Percentiles rank a stretch among this genome's conserved stretches.
Evolutionary conservation across 1,140 invertebrate genomes (phyloP).

Genomic region (Zaprionus camerounensis): DNA sequence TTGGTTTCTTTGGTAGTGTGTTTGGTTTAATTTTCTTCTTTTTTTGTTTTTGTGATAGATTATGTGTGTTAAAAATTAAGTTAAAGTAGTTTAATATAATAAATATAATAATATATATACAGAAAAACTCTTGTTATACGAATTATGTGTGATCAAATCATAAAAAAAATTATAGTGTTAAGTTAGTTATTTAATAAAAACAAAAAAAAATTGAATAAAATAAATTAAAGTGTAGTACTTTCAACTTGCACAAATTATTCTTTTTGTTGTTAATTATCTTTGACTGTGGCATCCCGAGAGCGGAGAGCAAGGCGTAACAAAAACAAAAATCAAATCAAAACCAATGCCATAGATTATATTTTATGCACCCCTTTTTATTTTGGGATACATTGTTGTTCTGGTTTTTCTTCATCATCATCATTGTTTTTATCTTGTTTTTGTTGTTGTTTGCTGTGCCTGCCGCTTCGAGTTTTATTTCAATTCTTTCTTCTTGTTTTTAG

Average conservation of each 20-base stretch:
- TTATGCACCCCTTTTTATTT: not conserved
- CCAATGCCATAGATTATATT: conserved; percentile 21
- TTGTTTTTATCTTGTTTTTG: conserved; percentile 40
- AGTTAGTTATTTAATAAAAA: conserved; percentile 59
- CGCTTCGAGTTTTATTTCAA: conserved; percentile 23
- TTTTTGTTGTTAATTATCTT: conserved; percentile 61
- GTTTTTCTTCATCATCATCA: conserved; percentile 24
- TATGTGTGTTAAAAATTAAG: conserved; percentile 66
- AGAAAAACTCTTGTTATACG: conserved; percentile 70
- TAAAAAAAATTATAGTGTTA: conserved; percentile 50
- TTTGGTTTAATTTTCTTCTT: conserved; percentile 22
- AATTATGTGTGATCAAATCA: conserved; percentile 68
- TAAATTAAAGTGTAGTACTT: conserved; percentile 69
- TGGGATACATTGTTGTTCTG: conserved; percentile 15
- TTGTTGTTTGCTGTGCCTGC: conserved; percentile 35
- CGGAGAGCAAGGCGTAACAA: conserved; percentile 37
- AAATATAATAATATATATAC: conserved; percentile 70
- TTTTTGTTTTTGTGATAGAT: conserved; percentile 28
- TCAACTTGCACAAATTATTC: conserved; percentile 82
- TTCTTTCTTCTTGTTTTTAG: conserved; percentile 46
- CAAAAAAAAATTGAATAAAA: conserved; percentile 57
- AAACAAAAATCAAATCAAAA: conserved; percentile 22
- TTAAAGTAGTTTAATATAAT: conserved; percentile 47
- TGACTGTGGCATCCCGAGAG: conserved; percentile 27
- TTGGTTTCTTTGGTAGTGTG: conserved; percentile 13